Base-by-base conservation (phyloP, 1,140 invertebrate genomes). In the Bombus breviceps region DNA sequence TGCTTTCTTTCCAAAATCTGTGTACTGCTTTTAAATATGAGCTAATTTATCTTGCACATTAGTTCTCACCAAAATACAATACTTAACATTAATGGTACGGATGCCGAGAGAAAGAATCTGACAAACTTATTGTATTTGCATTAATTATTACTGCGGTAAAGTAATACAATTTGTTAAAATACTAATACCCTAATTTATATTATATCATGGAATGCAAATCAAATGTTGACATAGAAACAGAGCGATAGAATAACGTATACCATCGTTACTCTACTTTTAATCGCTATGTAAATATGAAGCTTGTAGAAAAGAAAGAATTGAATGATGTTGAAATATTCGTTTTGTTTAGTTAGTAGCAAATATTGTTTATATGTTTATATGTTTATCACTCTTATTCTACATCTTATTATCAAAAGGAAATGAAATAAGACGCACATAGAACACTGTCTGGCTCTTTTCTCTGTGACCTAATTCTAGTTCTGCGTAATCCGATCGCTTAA, bases 171-270 rank as follows among this genome's bases (percentile, higher is more conserved):
- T 69, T n/a, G 68, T 86, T 86, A 86, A 89, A 74, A 86, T 64
- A 59, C 64, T 89, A 89, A 72, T 76, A 57, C 47, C 72, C 81
- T 90, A 90, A 79, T 68, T 28, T 89, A 88, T 32, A 69, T 32
- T 89, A 88, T 32, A 69, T 32, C 68, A 39, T 90, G 90, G 90
- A 91, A 91, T 91, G 89, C 81, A 91, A 88, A 84, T 81, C 90
- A 86, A 85, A 77, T 57, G 69, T 88, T 80, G 75, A 78, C 71
- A 68, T 86, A 86, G 79, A 81, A 66, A 86, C 37, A 57, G 47
- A 88, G 53, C 68, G 73, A 64, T 77, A 34, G n/a, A 74, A 37
- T 41, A 83, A 83, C 43, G 37, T 71, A 32, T 68, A 75, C 39
- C 25, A 39, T 53, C 28, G n/a, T 72, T 82, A 81, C 64, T 74